These are phyloP conservation scores for Tapera naevia DNA, from an alignment of 2,797 vertebrate species.

Conservation along the genomic window DNA sequence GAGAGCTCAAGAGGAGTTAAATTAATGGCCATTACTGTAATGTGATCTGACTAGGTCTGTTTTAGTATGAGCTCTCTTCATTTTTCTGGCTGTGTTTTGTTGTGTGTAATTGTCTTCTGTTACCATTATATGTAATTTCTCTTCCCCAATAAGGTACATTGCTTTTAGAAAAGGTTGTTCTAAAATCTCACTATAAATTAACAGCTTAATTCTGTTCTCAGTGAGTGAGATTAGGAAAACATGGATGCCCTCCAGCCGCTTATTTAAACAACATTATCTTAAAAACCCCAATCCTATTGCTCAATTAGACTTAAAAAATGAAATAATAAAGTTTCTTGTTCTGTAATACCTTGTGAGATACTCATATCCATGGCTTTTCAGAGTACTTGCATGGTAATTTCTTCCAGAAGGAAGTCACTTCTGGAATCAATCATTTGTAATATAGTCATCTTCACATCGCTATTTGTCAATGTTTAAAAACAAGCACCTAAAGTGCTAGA, in stretches of 20 bases:
- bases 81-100: background rate
- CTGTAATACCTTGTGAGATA: background rate
- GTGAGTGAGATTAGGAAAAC: background rate
- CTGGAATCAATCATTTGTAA: background rate
- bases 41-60: background rate
- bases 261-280: slow-evolving; percentile 13
- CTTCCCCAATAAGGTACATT: background rate
- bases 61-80: background rate
- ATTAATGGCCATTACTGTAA: background rate
- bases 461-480: background rate
- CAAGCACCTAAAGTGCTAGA: background rate
- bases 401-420: background rate
- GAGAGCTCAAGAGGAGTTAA: background rate
- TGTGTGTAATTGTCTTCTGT: background rate
- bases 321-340: background rate
- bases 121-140: background rate
- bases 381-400: background rate
- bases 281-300: background rate
- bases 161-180: background rate
- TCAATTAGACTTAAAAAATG: background rate
- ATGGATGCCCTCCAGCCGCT: background rate
- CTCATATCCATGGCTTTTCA: background rate
- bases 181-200: background rate
- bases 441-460: background rate
- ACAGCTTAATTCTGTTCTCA: background rate